A percentile compares a stretch with the other conserved stretches of the same genome.
These are phyloP conservation scores for Pomatostomus ruficeps DNA, from an alignment of 2,113 vertebrate species.

Conservation along the genomic window DNA sequence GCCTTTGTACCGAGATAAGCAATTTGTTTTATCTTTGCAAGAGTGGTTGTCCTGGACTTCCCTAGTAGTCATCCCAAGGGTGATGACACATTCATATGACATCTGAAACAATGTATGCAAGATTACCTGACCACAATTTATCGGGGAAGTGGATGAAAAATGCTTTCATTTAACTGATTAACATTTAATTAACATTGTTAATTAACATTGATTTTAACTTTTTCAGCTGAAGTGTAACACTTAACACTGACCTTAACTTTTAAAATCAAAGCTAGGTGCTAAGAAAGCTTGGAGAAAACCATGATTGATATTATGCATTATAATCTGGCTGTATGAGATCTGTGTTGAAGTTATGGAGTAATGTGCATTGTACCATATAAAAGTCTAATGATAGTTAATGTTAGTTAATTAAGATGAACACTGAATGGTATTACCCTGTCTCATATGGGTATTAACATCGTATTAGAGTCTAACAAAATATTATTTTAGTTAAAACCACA, in stretches of 20 bases:
- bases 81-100: constrained; percentile 51
- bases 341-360: constrained; percentile 70
- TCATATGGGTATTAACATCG: constrained; percentile 67
- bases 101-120: constrained; percentile 61
- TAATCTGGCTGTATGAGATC: constrained; percentile 66
- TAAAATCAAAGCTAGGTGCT: constrained; percentile 71
- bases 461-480: constrained; percentile 78
- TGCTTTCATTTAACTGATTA: constrained; percentile 77
- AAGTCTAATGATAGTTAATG: constrained; percentile 80
- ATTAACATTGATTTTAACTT: constrained; percentile 77
- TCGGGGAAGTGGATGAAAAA: constrained; percentile 68
- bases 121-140: constrained; percentile 70
- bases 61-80: background rate
- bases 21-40: constrained; percentile 50
- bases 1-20: constrained; percentile 29
- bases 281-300: constrained; percentile 61
- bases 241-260: constrained; percentile 78
- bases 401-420: constrained; percentile 79
- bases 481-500: constrained; percentile 74
- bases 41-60: constrained; percentile 38
- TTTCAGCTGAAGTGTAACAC: constrained; percentile 71
- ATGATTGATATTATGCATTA: constrained; percentile 76
- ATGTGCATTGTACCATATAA: constrained; percentile 78
- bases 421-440: constrained; percentile 69
- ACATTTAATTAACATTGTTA: constrained; percentile 80